These are phyloP conservation scores for Spinus pinus DNA, from an alignment of 2,797 vertebrate species.

Conservation along the genomic window DNA sequence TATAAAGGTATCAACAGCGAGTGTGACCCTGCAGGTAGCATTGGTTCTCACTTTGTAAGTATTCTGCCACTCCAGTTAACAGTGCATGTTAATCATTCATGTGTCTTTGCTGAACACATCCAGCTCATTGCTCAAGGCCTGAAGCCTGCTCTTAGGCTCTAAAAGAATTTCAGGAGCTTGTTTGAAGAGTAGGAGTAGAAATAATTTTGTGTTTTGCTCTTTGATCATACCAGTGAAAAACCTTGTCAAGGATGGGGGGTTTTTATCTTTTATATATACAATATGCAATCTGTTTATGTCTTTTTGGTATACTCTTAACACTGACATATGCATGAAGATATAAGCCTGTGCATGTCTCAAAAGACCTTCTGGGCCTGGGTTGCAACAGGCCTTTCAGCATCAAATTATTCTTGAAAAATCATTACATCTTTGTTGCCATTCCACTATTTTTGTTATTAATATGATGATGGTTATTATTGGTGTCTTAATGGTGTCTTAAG, in stretches of 20 bases:
- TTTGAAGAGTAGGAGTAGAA: neutral
- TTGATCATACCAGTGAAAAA: neutral
- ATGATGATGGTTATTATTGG: fast-evolving
- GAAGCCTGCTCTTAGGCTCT: neutral
- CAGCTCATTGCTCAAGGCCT: neutral
- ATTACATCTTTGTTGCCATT: neutral
- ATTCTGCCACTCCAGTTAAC: neutral
- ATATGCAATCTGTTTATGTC: neutral
- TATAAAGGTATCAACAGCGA: slow-evolving; percentile 52
- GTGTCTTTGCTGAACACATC: neutral
- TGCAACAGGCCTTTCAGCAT: neutral
- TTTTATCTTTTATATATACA: neutral
- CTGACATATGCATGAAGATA: neutral
- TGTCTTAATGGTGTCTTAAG: neutral
- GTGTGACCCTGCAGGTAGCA: slow-evolving; percentile 84
- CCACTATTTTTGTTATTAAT: neutral
- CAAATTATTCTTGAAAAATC: neutral
- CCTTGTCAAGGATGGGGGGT: fast-evolving
- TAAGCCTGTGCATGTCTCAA: neutral
- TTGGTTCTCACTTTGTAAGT: slow-evolving; percentile 80
- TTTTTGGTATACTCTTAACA: neutral
- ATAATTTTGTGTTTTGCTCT: neutral
- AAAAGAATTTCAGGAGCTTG: neutral
- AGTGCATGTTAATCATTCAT: neutral
- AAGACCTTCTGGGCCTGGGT: neutral